Evolutionary conservation across 2,888 invertebrate species (phyloP), one percentile per base, ranked within the genome.

Genomic region (Dasysyrphus tricinctus): DNA sequence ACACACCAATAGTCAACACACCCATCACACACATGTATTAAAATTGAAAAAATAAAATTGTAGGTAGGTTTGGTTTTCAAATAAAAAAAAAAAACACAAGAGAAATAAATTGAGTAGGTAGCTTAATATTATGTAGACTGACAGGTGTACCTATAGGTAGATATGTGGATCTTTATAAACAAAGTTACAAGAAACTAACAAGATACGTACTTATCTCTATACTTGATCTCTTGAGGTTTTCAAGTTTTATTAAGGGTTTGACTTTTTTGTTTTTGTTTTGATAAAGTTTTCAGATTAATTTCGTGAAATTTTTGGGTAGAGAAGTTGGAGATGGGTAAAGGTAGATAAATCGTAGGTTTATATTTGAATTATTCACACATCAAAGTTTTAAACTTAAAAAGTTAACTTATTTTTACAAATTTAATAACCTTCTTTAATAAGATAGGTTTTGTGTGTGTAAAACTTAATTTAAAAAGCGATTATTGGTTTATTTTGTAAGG

Each of bases 341-440:
- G 5, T 16, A 19, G 49, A 9, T 47, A 47, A 1, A n/a, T 8
- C 0, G 37, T 37, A n/a, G 6, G 19, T 54, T 69, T 39, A 39
- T 54, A 24, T 51, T 54, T 24, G 24, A 39, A 19, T 39, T 29
- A 54, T 42, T 29, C 14, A 29, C 51, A 29, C 51, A 39, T 5
- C 39, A 69, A 69, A 54, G 69, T 69, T 69, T 69, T 29, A 29
- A 39, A 69, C 69, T 54, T 54, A n/a, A 69, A 69, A 69, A 54
- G 37, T 69, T 69, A 9, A 19, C 2, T n/a, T 63, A 14, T 12
- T 37, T 34, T 42, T 24, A 3, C 16, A 47, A 47, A 8, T 7
- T 1, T 7, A 5, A 12, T 11, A 11, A 7, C 11, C 3, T 3
- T 12, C 39, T 42, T 6, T 6, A 14, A 42, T 42, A 5, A 42